Base-by-base conservation (phyloP, 2,888 invertebrate genomes). In the Polietes domitor region DNA sequence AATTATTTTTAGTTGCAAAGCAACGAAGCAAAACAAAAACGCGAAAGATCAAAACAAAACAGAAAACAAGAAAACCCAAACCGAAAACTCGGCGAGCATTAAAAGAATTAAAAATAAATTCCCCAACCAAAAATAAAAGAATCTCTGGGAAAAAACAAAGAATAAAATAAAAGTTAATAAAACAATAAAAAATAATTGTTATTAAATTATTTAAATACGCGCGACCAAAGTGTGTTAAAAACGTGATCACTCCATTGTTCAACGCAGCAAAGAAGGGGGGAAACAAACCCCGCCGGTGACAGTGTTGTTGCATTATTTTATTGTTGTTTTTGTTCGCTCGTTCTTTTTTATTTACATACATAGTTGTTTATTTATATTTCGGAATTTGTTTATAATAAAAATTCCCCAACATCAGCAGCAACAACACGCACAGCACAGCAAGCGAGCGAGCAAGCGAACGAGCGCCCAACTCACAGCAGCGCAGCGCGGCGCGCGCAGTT, bases 351-450 rank as follows among this genome's bases (percentile, higher is more conserved):
- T 72, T 72, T 70, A 43, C 19, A n/a, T n/a, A n/a, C n/a, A 24
- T 37, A 63, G 9, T 63, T 68, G 68, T 68, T 68, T 65, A 65
- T 65, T 65, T 37, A 41, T 71, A 43, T 55, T 32, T 41, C 43
- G 68, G 68, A 68, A 58, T 73, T 73, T 73, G 73, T 73, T 73
- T 73, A 73, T 73, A 73, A 73, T 58, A 41, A 43, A 73, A 73
- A 73, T 71, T 71, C 71, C 71, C 15, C 17, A 61, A 61, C 61
- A 28, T 61, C 61, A 61, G 26, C 61, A 61, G 28, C 12, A 24
- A 24, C 26, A 32, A 53, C 21, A 53, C 24, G n/a, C 53, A 19
- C 19, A 7, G 58, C 21, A 3, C 10, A 47, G 47, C 12, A 12
- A 9, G 47, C 10, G n/a, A 17, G 50, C 12, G 50, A 17, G n/a